Evolutionary conservation across 1,140 invertebrate genomes (phyloP), one percentile per base, ranked within the genome.

Genomic region (Solen grandis): DNA sequence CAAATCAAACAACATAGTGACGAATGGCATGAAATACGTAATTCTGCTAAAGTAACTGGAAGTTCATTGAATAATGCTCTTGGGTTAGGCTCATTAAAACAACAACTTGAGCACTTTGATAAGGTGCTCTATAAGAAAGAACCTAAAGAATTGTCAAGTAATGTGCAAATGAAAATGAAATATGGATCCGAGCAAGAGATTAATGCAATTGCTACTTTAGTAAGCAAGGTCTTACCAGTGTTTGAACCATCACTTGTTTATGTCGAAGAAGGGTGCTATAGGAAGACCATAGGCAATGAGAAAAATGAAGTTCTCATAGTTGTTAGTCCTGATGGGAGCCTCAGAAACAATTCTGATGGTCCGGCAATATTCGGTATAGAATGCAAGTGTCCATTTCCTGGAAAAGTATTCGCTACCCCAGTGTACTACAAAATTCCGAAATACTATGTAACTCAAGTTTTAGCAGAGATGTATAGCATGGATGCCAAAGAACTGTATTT

Each of bases 331-430:
- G 70, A 74, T 52, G 70, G 81, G 41, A 82, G 81, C 52, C 2
- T 59, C 35, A 50, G 76, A 57, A 8, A 27, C 14, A n/a, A 29
- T 16, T 25, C 29, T n/a, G 19, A 3, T 1, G 8, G 25, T 14
- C 0, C 35, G 5, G 50, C 36, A 5, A 25, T 19, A 5, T 63
- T 22, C 10, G 81, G 65, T 13, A 50, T 83, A 3, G 74, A 83
- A 74, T 59, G 73, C 5, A 83, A 83, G 62, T 83, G 75, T 41
- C 81, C 81, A 25, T 50, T 54, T 10, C 75, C 69, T 10, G 74
- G 60, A 25, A 75, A 75, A 38, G 16, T 52, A 31, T 75, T 31
- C 54, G 52, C 72, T 2, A 69, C 55, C 16, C 72, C 62, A 16
- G 69, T 83, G 13, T 62, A 74, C 22, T 78, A 78, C 22, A 68